Conservation (phyloP, 2,797 vertebrate genomes). For the Melanogrammus aeglefinus region DNA sequence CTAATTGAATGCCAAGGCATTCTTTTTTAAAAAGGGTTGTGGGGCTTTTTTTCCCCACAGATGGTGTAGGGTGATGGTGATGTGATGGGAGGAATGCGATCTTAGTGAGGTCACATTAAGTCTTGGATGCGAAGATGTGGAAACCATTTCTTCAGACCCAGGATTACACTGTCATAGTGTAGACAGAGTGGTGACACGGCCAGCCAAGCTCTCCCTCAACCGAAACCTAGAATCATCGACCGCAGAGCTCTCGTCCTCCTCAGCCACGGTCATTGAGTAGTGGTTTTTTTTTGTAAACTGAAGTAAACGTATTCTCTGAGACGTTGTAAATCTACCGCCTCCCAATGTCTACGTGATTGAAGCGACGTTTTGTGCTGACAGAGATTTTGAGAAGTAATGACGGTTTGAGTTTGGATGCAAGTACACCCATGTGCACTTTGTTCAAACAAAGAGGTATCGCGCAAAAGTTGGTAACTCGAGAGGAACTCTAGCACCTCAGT, state of each 20-base stretch:
- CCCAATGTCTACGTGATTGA: background rate
- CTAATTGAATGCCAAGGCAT: constrained; percentile 3
- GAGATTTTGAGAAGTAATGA: background rate
- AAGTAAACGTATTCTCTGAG: background rate
- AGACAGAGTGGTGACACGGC: background rate
- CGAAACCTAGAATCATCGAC: background rate
- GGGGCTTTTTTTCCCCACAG: constrained; percentile 1
- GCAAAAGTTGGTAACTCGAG: background rate
- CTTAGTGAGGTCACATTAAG: background rate
- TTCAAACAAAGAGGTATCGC: background rate
- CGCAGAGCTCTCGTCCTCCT: background rate
- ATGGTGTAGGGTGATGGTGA: background rate
- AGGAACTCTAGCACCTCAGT: background rate
- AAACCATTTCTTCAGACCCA: background rate
- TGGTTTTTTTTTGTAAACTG: background rate
- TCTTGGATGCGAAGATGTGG: background rate
- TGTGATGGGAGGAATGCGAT: background rate
- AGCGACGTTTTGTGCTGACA: background rate
- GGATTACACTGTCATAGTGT: background rate
- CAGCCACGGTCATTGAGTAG: no score
- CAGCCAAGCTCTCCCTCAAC: background rate
- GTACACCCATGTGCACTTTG: no score
- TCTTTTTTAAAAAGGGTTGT: constrained; percentile 1
- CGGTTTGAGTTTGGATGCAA: background rate
- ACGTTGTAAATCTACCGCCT: background rate